Evolutionary conservation across 2,888 invertebrate species (phyloP).

Genomic region (Sminthurinus aureus): DNA sequence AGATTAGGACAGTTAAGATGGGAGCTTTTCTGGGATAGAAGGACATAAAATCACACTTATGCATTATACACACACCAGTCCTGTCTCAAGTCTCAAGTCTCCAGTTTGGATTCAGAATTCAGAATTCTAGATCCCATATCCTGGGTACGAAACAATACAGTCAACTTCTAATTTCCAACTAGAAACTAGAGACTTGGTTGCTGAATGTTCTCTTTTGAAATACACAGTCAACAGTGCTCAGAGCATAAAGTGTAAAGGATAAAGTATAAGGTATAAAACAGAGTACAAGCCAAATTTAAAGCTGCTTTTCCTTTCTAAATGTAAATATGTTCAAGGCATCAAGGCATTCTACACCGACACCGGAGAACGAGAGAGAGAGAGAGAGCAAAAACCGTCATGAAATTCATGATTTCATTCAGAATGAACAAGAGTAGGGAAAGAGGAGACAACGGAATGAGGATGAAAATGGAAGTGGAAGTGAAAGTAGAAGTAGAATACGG

Average conservation of each 20-base stretch:
- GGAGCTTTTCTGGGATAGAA: slow-evolving; percentile 15
- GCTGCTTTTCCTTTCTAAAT: background rate
- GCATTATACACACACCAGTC: background rate
- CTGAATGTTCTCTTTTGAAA: background rate
- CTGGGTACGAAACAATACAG: background rate
- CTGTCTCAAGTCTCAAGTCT: background rate
- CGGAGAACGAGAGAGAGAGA: background rate
- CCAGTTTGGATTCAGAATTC: no score
- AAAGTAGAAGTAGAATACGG: background rate
- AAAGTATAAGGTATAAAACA: background rate
- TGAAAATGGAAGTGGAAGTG: background rate
- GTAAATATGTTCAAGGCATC: background rate
- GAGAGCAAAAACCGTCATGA: background rate
- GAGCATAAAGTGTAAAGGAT: no score
- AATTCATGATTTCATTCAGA: background rate
- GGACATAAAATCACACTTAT: slow-evolving; percentile 14
- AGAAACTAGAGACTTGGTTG: no score
- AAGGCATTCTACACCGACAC: background rate
- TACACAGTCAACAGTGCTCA: background rate
- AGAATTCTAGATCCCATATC: no score
- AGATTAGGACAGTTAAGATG: slow-evolving; percentile 32
- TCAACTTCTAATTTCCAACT: background rate
- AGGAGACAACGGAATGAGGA: background rate
- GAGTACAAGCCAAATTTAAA: background rate
- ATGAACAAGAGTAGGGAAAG: no score